phyloP scores from a whole-genome alignment of 2,797 vertebrate species.

The Pseudochirops corinnae region DNA sequence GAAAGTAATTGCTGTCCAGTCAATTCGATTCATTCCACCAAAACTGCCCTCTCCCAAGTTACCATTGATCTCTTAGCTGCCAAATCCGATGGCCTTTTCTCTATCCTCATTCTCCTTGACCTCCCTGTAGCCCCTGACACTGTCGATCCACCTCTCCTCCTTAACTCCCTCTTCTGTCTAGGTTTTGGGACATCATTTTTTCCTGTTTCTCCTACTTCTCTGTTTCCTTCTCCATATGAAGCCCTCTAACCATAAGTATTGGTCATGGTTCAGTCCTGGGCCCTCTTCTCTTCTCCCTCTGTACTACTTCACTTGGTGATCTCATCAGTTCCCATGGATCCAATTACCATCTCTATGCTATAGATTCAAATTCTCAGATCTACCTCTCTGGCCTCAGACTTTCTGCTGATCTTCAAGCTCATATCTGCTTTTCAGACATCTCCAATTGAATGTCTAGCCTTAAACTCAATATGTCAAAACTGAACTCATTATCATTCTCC shows the following conservation, averaged over 20 bases:
- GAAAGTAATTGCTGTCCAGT: not conserved
- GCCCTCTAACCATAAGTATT: not conserved
- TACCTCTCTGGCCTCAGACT: not conserved
- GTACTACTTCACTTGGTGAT: not conserved
- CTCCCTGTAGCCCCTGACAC: not conserved
- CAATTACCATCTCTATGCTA: not conserved
- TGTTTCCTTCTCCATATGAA: not conserved
- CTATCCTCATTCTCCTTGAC: not conserved
- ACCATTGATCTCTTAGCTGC: not conserved
- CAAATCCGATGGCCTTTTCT: not conserved
- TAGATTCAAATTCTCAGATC: not conserved
- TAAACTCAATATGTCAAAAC: not conserved
- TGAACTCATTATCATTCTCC: not conserved
- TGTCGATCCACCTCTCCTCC: not conserved
- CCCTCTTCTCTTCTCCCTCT: not conserved
- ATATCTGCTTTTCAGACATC: not conserved
- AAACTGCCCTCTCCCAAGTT: not conserved
- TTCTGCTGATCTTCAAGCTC: not conserved
- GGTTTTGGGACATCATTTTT: not conserved
- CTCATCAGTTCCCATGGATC: not conserved
- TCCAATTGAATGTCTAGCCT: not conserved
- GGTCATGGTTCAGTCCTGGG: not conserved
- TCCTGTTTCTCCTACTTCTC: not conserved
- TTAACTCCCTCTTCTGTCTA: not conserved
- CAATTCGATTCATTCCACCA: not conserved